Conservation (phyloP, 2,888 invertebrate genomes). For the Plutella xylostella region DNA sequence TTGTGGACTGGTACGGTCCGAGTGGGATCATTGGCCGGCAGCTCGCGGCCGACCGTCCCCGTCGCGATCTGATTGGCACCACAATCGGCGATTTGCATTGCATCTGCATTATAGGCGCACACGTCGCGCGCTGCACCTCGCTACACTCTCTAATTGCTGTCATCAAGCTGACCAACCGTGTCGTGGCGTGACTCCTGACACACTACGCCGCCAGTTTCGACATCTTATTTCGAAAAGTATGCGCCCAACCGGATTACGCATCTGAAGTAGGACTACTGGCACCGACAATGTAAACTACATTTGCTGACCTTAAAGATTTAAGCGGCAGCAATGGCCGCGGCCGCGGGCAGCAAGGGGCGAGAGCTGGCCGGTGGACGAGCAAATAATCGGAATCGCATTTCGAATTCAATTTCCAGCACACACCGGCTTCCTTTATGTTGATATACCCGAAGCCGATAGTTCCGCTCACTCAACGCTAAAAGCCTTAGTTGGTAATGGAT, state of each 20-base stretch:
- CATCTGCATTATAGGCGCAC: slow-evolving; percentile 22
- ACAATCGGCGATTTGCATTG: slow-evolving; percentile 61
- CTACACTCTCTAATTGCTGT: slow-evolving; percentile 32
- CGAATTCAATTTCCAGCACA: slow-evolving; percentile 31
- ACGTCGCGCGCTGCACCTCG: slow-evolving; percentile 5
- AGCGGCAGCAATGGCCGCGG: background rate
- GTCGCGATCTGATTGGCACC: slow-evolving; percentile 64
- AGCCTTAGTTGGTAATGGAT: slow-evolving; percentile 25
- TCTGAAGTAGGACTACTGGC: no score
- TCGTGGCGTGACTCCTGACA: background rate
- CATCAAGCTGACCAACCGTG: slow-evolving; percentile 33
- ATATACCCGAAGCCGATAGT: slow-evolving; percentile 17
- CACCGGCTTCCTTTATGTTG: slow-evolving; percentile 27
- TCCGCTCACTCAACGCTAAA: slow-evolving; percentile 28
- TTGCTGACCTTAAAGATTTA: background rate
- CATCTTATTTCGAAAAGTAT: background rate
- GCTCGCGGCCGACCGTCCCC: slow-evolving; percentile 29
- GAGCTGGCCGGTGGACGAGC: background rate
- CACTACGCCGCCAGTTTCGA: background rate
- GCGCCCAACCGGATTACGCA: background rate
- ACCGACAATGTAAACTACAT: background rate
- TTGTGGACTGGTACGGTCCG: no score
- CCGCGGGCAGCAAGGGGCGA: background rate
- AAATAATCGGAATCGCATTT: slow-evolving; percentile 19
- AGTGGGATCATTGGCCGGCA: slow-evolving; percentile 3